phyloP scores from a whole-genome alignment of 2,888 invertebrate genomes.

The Germaria angustata region DNA sequence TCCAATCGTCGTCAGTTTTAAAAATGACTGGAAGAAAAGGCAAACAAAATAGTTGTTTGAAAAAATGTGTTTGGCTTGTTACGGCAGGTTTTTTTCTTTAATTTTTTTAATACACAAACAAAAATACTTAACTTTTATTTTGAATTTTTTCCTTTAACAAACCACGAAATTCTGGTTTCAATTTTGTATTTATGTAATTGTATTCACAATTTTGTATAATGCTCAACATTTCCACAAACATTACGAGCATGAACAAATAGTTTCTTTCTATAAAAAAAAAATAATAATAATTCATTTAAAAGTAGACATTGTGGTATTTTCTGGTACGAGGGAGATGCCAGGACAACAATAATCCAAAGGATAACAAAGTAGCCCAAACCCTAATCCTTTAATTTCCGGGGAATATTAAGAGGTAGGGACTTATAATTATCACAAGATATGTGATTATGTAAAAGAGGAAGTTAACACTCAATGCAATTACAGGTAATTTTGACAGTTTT shows the following conservation, averaged over 20 bases:
- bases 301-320: background rate
- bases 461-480: too few relatives aligned
- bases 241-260: too few relatives aligned
- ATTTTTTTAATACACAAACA: too few relatives aligned
- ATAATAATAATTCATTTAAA: background rate
- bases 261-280: too few relatives aligned
- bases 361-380: too few relatives aligned
- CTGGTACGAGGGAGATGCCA: background rate
- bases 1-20: background rate
- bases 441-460: too few relatives aligned
- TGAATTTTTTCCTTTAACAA: background rate
- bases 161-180: conserved; percentile 7
- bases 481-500: too few relatives aligned
- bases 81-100: background rate
- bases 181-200: conserved; percentile 1
- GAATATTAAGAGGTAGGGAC: too few relatives aligned
- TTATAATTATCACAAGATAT: too few relatives aligned
- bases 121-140: background rate
- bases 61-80: conserved; percentile 20
- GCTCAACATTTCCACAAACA: background rate
- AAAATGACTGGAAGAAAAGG: background rate
- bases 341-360: too few relatives aligned
- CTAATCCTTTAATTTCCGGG: too few relatives aligned
- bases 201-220: conserved; percentile 5
- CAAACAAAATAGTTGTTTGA: background rate